Conservation (phyloP, 2,797 vertebrate species). For the Peromyscus aztecus region DNA sequence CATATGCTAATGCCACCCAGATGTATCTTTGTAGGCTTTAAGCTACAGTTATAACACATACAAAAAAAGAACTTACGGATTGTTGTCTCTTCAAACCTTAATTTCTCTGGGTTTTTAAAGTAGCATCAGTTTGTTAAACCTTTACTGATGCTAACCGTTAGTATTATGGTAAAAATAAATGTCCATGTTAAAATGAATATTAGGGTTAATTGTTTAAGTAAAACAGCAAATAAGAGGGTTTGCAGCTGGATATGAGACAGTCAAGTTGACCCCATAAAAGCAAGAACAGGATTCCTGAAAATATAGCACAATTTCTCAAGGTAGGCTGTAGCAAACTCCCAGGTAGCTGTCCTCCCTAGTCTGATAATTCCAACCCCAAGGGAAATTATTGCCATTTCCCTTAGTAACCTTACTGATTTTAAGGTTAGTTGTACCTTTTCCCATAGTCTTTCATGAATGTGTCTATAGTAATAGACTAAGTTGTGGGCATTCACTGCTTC, state of each 20-base stretch:
- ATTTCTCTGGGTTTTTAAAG: background rate
- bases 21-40: constrained; percentile 9
- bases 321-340: background rate
- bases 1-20: constrained; percentile 35
- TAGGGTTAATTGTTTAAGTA: background rate
- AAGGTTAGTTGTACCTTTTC: background rate
- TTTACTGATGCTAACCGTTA: background rate
- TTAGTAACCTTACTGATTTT: background rate
- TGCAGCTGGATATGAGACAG: background rate
- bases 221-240: background rate
- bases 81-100: background rate
- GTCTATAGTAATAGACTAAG: too few species aligned
- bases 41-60: constrained; percentile 34
- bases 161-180: background rate
- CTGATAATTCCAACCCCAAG: background rate
- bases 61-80: background rate
- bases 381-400: background rate
- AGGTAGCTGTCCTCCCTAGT: background rate
- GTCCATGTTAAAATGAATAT: background rate
- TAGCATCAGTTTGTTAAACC: background rate
- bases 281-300: background rate
- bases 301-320: background rate
- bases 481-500: background rate
- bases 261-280: background rate
- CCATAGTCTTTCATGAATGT: background rate